Percentiles rank a stretch among this genome's conserved stretches.
Evolutionary conservation across 2,888 invertebrate species (phyloP).

Genomic region (Hirtodrosophila histrioides): DNA sequence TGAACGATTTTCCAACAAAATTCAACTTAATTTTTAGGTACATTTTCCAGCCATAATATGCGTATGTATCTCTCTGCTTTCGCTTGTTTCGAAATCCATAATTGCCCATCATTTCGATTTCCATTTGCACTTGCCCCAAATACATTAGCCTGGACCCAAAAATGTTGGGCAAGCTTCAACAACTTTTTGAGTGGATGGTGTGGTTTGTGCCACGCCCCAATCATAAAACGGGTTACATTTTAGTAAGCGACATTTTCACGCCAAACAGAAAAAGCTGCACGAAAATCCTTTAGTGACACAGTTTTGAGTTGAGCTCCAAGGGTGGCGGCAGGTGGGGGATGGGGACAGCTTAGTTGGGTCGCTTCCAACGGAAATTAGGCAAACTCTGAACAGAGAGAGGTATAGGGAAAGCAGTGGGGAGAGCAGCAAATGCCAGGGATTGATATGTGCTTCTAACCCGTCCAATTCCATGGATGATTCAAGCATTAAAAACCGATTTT

Average conservation of each 20-base stretch:
- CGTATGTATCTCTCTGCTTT: conserved; percentile 10
- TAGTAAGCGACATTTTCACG: conserved; percentile 5
- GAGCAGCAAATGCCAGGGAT: conserved; percentile 14
- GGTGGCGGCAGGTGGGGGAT: neutral
- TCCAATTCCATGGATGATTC: conserved; percentile 23
- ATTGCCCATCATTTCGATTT: conserved; percentile 1
- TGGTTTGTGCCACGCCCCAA: conserved; percentile 4
- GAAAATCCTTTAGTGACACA: conserved; percentile 54
- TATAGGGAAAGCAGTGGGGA: too few relatives aligned
- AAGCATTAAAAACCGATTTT: conserved; percentile 72
- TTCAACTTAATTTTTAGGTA: neutral
- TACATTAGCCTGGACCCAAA: conserved; percentile 20
- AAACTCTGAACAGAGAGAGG: conserved; percentile 7
- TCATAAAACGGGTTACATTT: conserved; percentile 15
- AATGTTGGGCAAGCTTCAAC: conserved; percentile 17
- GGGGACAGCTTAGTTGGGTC: conserved; percentile 52
- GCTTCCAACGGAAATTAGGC: conserved; percentile 41
- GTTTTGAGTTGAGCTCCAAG: conserved; percentile 31
- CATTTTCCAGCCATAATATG: neutral
- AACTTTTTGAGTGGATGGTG: conserved; percentile 5
- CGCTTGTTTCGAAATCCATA: conserved; percentile 1
- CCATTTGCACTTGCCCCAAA: conserved; percentile 1
- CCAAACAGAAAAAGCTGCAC: conserved; percentile 40
- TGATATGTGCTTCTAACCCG: conserved; percentile 24
- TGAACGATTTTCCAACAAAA: too few relatives aligned